These are phyloP conservation scores for Misgurnus mizolepis DNA, from an alignment of 2,113 vertebrate genomes.

Conservation along the genomic window DNA sequence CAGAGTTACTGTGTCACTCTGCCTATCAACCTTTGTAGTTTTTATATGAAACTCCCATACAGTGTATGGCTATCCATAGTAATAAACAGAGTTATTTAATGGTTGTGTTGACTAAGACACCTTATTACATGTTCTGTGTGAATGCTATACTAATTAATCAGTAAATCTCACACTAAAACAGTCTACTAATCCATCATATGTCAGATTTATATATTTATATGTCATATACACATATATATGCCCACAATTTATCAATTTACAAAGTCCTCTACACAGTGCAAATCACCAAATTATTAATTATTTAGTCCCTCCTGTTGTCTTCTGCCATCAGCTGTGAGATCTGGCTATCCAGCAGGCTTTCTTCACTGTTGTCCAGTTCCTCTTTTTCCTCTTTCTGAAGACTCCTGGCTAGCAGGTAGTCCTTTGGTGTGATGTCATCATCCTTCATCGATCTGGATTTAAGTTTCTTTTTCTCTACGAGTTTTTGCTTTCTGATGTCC, in stretches of 20 bases:
- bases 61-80: constrained; percentile 32
- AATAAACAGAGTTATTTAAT: not conserved
- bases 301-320: constrained; percentile 54
- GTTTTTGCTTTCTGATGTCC: constrained; percentile 60
- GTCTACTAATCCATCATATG: not conserved
- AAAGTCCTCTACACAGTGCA: not conserved
- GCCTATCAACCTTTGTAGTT: not conserved
- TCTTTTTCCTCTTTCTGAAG: constrained; percentile 52
- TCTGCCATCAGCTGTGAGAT: constrained; percentile 45
- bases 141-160: not conserved
- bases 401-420: constrained; percentile 60
- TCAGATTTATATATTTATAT: too few relatives aligned
- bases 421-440: constrained; percentile 60
- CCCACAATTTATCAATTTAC: not conserved
- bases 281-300: not conserved
- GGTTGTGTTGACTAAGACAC: not conserved
- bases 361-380: constrained; percentile 35
- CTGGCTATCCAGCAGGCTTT: constrained; percentile 41
- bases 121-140: too few relatives aligned
- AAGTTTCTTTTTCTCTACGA: constrained; percentile 64
- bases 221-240: too few relatives aligned
- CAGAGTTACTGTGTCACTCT: constrained; percentile 29
- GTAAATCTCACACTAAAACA: not conserved
- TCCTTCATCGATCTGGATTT: constrained; percentile 53
- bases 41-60: constrained; percentile 23